Evolutionary conservation across 2,888 invertebrate species (phyloP).

Genomic region (Phymatocera aterrima): DNA sequence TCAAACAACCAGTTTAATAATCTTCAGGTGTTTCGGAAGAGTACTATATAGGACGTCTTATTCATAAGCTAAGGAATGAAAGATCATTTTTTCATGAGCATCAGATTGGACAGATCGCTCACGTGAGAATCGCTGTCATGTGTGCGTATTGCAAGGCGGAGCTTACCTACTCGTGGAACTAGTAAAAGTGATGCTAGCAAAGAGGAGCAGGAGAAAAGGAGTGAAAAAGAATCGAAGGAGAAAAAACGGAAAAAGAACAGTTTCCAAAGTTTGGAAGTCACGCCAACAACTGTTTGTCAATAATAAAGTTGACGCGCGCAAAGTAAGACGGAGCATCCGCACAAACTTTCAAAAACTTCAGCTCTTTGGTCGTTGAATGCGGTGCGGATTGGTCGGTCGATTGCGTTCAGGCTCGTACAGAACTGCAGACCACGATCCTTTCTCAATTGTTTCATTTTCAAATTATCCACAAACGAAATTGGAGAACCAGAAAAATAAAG

Average conservation of each 20-base stretch:
- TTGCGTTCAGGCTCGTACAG: neutral
- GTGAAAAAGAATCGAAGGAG: neutral
- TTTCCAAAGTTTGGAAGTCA: slow-evolving; percentile 12
- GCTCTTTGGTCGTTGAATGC: neutral
- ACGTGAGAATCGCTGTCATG: no score
- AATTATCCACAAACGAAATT: neutral
- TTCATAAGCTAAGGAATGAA: no score
- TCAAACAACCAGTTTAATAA: no score
- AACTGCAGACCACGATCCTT: no score
- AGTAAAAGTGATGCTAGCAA: neutral
- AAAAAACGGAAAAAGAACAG: neutral
- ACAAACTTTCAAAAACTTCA: slow-evolving; percentile 9
- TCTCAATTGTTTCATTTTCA: neutral
- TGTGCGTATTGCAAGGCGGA: no score
- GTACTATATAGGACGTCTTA: no score
- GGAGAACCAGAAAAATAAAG: neutral
- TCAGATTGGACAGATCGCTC: no score
- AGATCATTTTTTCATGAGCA: no score
- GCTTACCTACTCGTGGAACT: neutral
- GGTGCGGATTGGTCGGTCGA: neutral
- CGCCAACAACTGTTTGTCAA: slow-evolving; percentile 19
- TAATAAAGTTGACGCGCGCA: slow-evolving; percentile 12
- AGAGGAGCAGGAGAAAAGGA: neutral
- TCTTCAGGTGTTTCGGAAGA: no score
- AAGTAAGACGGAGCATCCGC: slow-evolving; percentile 13